Base-by-base conservation (phyloP, 1,140 invertebrate species). In the Drosophila obscura region DNA sequence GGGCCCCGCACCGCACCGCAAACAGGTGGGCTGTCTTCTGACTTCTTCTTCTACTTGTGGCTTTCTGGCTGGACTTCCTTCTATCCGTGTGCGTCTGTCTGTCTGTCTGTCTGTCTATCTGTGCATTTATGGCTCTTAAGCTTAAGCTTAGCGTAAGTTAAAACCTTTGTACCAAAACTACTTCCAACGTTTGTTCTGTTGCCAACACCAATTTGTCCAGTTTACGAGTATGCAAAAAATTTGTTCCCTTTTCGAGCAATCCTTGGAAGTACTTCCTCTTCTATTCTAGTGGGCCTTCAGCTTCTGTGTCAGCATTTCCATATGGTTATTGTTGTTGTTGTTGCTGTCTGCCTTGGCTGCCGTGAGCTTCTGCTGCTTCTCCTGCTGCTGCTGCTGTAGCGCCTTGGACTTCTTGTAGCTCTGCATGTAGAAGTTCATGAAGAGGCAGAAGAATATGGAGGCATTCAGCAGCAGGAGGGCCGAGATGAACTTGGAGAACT, bases 391-490 rank as follows among this genome's bases (percentile, higher is more conserved):
- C 28, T 69, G 50, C 35, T 49, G 41, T 28, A 62, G 65, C 53
- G 55, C 80, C 69, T 91, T 90, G 46, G 75, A 66, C 77, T 93
- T 93, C 73, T 93, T 94, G 78, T 98, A 97, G 68, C 96, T 96
- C 91, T 96, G 95, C 71, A 95, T 94, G 92, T 98, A 99, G 93
- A 98, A 99, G 92, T 98, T 95, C 69, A 94, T 95, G 93, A 98
- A 98, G 28, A 98, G 94, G 19, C 94, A 94, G 92, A 98, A 97
- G 94, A 99, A 99, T 73, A 98, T 97, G 22, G 96, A 94, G 3
- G 97, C 97, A 92, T 98, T 97, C 1, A 97, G 93, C 71, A 98
- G 93, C 53, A 98, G 92, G 49, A 97, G 93, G 58, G 94, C 93
- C 2, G 96, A 96, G 15, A 97, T 95, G 62, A 96, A 92, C 77